Evolutionary conservation across 2,888 invertebrate species (phyloP).

Genomic region (Luffia ferchaultella): DNA sequence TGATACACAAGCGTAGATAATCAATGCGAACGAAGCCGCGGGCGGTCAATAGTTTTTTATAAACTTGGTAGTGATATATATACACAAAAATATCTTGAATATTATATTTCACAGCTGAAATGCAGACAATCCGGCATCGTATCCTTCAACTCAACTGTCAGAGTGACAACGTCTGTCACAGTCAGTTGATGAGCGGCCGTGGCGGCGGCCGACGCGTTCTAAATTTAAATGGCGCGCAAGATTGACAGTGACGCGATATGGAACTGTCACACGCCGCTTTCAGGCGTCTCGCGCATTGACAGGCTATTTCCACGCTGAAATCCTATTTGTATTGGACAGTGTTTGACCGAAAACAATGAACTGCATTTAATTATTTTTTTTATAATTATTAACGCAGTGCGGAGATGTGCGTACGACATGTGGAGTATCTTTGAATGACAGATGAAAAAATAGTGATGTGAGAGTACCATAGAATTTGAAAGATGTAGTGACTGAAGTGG

Average conservation of each 20-base stretch:
- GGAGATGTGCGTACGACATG: no score
- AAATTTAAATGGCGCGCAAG: conserved; percentile 28
- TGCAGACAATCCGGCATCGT: conserved; percentile 11
- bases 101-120: background rate
- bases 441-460: no score
- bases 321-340: background rate
- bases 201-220: conserved; percentile 8
- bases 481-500: no score
- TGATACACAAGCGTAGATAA: no score
- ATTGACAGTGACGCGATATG: conserved; percentile 50
- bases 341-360: background rate
- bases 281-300: conserved; percentile 14
- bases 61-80: no score
- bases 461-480: no score
- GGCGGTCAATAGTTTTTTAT: no score
- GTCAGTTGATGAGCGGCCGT: conserved; percentile 38
- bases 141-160: conserved; percentile 23
- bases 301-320: conserved; percentile 10
- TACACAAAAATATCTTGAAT: background rate
- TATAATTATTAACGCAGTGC: no score
- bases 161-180: conserved; percentile 31
- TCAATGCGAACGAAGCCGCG: no score
- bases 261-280: conserved; percentile 27
- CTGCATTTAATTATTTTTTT: background rate
- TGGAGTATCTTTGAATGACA: no score